A percentile compares a stretch with the other conserved stretches of the same genome.
Conservation (phyloP, 2,888 invertebrate species). For the Hyppa rectilinea region DNA sequence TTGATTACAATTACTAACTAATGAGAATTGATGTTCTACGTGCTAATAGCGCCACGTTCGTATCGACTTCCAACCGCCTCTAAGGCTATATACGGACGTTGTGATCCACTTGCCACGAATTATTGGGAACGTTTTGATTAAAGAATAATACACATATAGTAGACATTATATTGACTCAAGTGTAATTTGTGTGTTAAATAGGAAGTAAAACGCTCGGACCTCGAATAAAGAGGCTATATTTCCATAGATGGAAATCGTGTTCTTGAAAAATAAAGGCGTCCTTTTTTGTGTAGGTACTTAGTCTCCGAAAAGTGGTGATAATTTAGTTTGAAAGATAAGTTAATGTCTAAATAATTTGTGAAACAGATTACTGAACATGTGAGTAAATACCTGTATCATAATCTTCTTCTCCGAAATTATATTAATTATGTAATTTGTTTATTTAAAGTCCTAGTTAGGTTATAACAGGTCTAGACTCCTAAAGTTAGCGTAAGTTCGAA, state of each 20-base stretch:
- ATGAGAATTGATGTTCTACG: conserved; percentile 47
- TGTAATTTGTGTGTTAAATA: neutral
- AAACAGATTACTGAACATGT: neutral
- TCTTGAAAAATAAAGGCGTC: neutral
- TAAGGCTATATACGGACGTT: neutral
- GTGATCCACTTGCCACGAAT: conserved; percentile 6
- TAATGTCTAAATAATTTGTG: neutral
- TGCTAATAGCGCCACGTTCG: conserved; percentile 7
- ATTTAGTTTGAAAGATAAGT: neutral
- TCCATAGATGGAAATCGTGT: neutral
- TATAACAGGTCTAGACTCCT: conserved; percentile 9
- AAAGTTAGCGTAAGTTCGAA: neutral
- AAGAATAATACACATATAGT: conserved; percentile 1
- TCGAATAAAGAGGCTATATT: conserved; percentile 1
- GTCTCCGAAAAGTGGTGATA: neutral
- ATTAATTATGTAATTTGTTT: neutral
- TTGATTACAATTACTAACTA: conserved; percentile 41
- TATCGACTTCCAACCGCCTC: conserved; percentile 8
- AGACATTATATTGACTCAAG: conserved; percentile 6
- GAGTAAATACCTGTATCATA: neutral
- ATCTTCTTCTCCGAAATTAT: neutral
- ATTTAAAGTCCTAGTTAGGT: neutral
- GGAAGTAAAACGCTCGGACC: neutral
- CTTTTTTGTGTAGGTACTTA: neutral
- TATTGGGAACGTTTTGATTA: conserved; percentile 10